phyloP scores from a whole-genome alignment of 2,888 invertebrate genomes.

The Lithophane leautieri region DNA sequence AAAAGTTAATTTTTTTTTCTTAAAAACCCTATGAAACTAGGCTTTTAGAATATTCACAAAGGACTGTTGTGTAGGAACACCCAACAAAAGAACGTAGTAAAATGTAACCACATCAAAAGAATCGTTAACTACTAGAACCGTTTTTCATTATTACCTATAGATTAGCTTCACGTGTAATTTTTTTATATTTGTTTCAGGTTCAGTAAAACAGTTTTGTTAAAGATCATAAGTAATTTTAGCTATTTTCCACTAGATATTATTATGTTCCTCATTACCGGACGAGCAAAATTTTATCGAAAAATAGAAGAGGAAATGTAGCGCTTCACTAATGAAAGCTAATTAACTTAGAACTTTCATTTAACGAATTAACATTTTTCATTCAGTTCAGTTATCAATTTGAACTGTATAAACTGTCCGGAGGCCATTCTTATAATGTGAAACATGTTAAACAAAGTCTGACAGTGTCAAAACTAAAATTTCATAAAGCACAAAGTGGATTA shows the following conservation, averaged over 20 bases:
- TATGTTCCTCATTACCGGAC: not conserved
- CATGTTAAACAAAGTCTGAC: slow-evolving; percentile 56
- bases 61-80: no score
- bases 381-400: slow-evolving; percentile 31
- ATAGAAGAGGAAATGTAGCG: not conserved
- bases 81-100: not conserved
- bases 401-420: slow-evolving; percentile 12
- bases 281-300: not conserved
- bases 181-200: not conserved
- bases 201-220: not conserved
- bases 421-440: slow-evolving; percentile 29
- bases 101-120: not conserved
- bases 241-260: not conserved
- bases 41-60: not conserved
- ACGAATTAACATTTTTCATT: slow-evolving; percentile 14
- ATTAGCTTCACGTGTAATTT: not conserved
- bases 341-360: not conserved
- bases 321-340: not conserved
- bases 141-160: not conserved
- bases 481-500: slow-evolving; percentile 68
- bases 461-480: slow-evolving; percentile 66
- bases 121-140: not conserved
- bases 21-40: not conserved
- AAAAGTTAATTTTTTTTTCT: not conserved
- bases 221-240: not conserved